Evolutionary conservation across 2,888 invertebrate genomes (phyloP).

Genomic region (Cephus pygmeus): DNA sequence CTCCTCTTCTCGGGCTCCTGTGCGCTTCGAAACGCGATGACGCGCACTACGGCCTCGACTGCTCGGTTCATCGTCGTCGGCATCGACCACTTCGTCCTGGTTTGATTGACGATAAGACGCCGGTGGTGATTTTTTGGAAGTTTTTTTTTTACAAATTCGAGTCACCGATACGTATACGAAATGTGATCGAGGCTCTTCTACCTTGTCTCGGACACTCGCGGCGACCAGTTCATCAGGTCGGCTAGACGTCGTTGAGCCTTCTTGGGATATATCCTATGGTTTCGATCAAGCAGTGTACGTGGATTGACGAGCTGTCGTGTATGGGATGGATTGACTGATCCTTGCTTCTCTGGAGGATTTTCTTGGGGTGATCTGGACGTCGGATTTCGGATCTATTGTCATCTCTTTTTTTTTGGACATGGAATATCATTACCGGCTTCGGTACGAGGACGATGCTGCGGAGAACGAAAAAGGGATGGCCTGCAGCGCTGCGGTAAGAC

Average conservation of each 20-base stretch:
- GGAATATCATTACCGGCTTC: constrained; percentile 46
- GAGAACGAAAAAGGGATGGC: constrained; percentile 54
- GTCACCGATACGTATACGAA: not conserved
- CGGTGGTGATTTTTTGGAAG: not conserved
- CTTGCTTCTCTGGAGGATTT: not conserved
- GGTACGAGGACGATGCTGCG: constrained; percentile 53
- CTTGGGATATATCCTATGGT: not conserved
- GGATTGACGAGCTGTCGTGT: not conserved
- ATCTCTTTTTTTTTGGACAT: not conserved
- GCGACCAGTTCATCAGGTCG: not conserved
- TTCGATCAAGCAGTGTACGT: not conserved
- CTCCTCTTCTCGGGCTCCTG: constrained; percentile 34
- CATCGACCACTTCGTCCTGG: not conserved
- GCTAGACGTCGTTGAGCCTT: not conserved
- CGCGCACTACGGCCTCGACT: constrained; percentile 33
- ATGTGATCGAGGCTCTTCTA: not conserved
- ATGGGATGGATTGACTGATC: not conserved
- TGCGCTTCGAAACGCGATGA: constrained; percentile 21
- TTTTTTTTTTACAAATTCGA: not conserved
- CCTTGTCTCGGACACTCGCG: not conserved
- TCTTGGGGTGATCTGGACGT: not conserved
- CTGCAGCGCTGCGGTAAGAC: constrained; percentile 51
- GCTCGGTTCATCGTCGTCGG: constrained; percentile 17
- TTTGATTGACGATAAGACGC: not conserved
- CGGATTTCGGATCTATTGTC: not conserved